Evolutionary conservation across 2,888 invertebrate genomes (phyloP).

Genomic region (Hypsopygia costalis): DNA sequence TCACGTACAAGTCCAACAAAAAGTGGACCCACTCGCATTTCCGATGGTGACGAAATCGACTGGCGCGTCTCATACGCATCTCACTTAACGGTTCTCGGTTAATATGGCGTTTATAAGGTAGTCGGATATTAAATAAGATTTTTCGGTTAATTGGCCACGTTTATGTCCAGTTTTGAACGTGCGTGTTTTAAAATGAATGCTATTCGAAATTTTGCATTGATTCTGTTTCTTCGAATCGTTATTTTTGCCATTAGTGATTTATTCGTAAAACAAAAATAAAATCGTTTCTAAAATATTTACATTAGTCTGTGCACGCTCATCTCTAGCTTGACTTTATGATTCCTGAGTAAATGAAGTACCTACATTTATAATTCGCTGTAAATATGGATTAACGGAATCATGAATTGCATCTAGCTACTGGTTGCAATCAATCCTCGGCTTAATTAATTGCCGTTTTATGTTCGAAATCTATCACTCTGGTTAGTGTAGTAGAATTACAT

Average conservation of each 20-base stretch:
- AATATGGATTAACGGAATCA: not conserved
- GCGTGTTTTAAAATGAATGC: conserved; percentile 14
- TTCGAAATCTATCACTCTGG: too few relatives aligned
- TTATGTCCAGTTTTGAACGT: conserved; percentile 48
- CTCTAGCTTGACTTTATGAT: not conserved
- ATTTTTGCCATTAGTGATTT: too few relatives aligned
- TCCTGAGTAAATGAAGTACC: not conserved
- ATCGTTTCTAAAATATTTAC: too few relatives aligned
- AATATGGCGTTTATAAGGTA: conserved; percentile 68
- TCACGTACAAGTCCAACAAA: conserved; percentile 49
- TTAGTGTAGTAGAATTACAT: too few relatives aligned
- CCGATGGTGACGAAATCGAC: conserved; percentile 61
- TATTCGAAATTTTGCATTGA: not conserved
- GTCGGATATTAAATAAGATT: conserved; percentile 70
- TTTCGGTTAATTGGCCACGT: conserved; percentile 60
- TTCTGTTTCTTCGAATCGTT: too few relatives aligned
- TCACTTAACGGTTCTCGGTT: conserved; percentile 66
- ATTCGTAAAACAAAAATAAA: too few relatives aligned
- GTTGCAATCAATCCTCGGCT: not conserved
- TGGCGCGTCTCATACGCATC: conserved; percentile 53
- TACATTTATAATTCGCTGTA: not conserved
- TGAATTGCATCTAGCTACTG: not conserved
- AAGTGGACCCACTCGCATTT: conserved; percentile 50
- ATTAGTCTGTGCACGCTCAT: too few relatives aligned
- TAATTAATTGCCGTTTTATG: not conserved